Base-by-base conservation (phyloP, 2,888 invertebrate species). In the Papilio elwesi region DNA sequence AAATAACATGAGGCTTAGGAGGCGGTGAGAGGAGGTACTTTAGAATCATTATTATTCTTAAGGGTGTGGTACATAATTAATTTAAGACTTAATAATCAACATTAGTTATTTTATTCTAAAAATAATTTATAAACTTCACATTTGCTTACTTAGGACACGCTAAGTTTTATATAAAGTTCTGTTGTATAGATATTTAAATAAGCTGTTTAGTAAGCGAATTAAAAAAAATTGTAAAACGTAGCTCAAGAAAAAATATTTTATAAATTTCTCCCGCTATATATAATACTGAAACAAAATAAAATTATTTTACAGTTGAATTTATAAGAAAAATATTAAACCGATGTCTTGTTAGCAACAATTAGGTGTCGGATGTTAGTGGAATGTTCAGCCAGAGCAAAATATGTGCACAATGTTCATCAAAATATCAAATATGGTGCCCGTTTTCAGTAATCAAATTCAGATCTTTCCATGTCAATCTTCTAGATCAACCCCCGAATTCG, bases 101-200 rank as follows among this genome's bases (percentile, higher is more conserved):
- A 48, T 66, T 67, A 62, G 38, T 74, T 66, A 66, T 8, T 70
- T 74, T 70, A 74, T 62, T 62, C 43, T 43, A 74, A 51, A 70
- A 67, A 72, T 62, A 68, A 62, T 74, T 69, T 65, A 74, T 52
- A 71, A 74, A 74, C 71, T 74, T 74, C 51, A 74, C 69, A 68
- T 70, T 53, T 16, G 15, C 38, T 62, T 43, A 52, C 59, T 66
- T 70, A 73, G 64, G 10, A 16, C 57, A 51, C 64, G 65, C 67
- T 57, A 67, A 62, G 57, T 16, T 26, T 26, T 48, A 55, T 62
- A 59, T 59, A 38, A 59, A 59, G 43, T 15, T 57, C 36, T 57
- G 8, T 38, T 57, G 43, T 59, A 59, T 9, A 59, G 3, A 62
- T 62, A n/a, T 38, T n/a, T 62, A 3, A 59, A 13, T n/a, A 38